A percentile compares a stretch with the other conserved stretches of the same genome.
Conservation (phyloP, 2,888 invertebrate species). For the Thelaira solivaga region DNA sequence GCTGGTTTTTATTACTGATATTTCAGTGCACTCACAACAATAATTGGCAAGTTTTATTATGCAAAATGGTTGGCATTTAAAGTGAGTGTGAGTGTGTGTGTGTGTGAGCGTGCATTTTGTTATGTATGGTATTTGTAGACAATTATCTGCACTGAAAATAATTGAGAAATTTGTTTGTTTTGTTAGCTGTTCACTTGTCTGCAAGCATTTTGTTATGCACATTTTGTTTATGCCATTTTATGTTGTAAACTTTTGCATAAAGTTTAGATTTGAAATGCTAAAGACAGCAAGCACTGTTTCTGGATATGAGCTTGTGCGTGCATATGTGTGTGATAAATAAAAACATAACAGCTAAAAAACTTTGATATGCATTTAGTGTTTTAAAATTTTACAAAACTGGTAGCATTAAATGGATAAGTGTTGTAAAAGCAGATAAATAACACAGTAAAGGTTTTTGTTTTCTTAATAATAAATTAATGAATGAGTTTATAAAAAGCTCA, state of each 20-base stretch:
- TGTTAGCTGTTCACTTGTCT: neutral
- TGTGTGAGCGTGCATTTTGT: no score
- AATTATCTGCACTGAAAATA: slow-evolving; percentile 42
- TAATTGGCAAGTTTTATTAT: neutral
- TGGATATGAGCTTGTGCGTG: no score
- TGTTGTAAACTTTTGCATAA: neutral
- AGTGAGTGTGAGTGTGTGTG: neutral
- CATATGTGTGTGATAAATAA: neutral
- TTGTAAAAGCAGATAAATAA: no score
- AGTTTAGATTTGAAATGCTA: neutral
- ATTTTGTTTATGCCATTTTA: slow-evolving; percentile 6
- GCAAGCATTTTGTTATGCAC: neutral
- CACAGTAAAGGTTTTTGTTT: no score
- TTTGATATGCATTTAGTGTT: neutral
- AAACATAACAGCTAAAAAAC: neutral
- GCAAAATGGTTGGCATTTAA: neutral
- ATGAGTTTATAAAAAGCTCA: no score
- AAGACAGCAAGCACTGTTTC: no score
- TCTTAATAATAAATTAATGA: no score
- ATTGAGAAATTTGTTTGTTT: slow-evolving; percentile 27
- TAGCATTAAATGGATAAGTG: no score
- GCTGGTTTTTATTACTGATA: slow-evolving; percentile 11
- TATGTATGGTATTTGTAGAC: slow-evolving; percentile 30
- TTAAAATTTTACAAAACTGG: no score
- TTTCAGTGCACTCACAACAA: neutral